Evolutionary conservation across 2,888 invertebrate species (phyloP).

Genomic region (Hirtodrosophila cameraria): DNA sequence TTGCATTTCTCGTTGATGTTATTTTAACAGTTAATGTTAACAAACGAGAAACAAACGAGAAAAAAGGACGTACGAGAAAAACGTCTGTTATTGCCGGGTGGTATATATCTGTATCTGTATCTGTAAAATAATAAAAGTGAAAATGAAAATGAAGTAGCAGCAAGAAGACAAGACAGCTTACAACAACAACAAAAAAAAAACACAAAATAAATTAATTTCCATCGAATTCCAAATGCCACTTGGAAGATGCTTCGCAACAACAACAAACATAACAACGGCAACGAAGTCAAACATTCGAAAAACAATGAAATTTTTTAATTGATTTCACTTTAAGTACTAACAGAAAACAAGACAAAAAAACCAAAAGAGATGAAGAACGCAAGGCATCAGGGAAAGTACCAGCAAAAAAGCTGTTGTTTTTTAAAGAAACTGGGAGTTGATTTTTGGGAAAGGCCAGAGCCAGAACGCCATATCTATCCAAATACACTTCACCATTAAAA

Average conservation of each 20-base stretch:
- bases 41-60: no score
- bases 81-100: no score
- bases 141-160: slow-evolving; percentile 55
- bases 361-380: slow-evolving; percentile 19
- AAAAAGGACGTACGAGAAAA: no score
- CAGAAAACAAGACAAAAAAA: slow-evolving; percentile 22
- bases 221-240: slow-evolving; percentile 78
- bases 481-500: slow-evolving; percentile 75
- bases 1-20: no score
- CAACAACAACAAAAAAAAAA: slow-evolving; percentile 24
- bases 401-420: slow-evolving; percentile 34
- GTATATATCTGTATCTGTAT: slow-evolving; percentile 1
- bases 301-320: slow-evolving; percentile 79
- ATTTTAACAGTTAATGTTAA: no score
- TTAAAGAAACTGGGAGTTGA: slow-evolving; percentile 32
- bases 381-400: slow-evolving; percentile 46
- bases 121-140: slow-evolving; percentile 62
- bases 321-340: slow-evolving; percentile 78
- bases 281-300: slow-evolving; percentile 72
- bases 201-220: slow-evolving; percentile 76
- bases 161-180: slow-evolving; percentile 21
- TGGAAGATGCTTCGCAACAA: slow-evolving; percentile 51
- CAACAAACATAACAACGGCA: slow-evolving; percentile 34
- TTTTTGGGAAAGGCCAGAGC: slow-evolving; percentile 55
- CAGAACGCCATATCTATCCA: slow-evolving; percentile 33